Conservation (phyloP, 2,888 invertebrate genomes). For the Uropetala carovei region DNA sequence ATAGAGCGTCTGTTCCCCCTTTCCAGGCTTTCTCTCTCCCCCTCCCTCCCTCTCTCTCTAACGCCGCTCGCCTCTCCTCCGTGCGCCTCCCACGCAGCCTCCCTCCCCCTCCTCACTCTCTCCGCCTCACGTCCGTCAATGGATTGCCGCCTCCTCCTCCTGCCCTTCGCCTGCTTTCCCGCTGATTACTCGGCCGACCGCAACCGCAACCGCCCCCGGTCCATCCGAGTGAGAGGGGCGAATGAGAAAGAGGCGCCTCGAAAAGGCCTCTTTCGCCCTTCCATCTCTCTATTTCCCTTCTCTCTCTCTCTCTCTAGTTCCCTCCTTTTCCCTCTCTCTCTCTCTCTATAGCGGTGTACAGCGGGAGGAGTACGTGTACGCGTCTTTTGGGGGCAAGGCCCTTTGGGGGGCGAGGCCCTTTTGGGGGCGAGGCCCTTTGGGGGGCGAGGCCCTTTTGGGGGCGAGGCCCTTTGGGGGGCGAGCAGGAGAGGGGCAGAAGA, state of each 20-base stretch:
- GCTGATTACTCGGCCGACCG: conserved; percentile 58
- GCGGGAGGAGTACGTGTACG: not conserved
- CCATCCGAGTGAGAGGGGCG: not conserved
- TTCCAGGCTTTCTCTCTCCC: not conserved
- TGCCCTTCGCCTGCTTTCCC: conserved; percentile 45
- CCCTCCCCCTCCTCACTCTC: not conserved
- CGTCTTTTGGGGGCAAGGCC: not conserved
- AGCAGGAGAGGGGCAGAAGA: not conserved
- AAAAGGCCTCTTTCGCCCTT: not conserved
- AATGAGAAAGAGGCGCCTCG: conserved; percentile 58
- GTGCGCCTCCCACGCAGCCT: not conserved
- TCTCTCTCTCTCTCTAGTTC: not conserved
- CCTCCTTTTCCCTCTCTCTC: not conserved
- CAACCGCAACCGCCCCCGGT: conserved; percentile 33
- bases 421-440: not conserved
- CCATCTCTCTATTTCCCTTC: not conserved
- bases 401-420: not conserved
- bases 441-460: not conserved
- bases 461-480: not conserved
- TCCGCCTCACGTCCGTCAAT: conserved; percentile 17
- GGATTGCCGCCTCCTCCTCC: conserved; percentile 23
- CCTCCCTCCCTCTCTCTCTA: not conserved
- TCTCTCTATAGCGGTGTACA: not conserved
- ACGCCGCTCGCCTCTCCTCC: not conserved
- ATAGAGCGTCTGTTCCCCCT: conserved; percentile 52